These are phyloP conservation scores for Burhinus oedicnemus DNA, from an alignment of 2,113 vertebrate species.

Conservation along the genomic window DNA sequence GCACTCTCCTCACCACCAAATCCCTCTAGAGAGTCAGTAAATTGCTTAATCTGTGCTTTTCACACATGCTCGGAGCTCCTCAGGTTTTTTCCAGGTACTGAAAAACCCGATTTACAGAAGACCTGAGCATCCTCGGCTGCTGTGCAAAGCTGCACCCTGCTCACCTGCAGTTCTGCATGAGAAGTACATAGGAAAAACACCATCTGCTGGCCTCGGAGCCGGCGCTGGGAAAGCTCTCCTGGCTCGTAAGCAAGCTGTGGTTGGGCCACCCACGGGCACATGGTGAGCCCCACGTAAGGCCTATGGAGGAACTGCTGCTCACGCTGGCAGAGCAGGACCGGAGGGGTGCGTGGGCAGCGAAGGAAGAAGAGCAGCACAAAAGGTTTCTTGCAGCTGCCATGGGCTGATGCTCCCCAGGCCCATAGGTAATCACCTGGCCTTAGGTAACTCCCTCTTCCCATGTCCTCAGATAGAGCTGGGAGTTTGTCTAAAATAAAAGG, in stretches of 20 bases:
- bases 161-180: neutral
- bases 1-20: neutral
- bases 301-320: neutral
- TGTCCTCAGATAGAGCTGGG: neutral
- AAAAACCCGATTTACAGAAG: neutral
- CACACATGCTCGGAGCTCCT: neutral
- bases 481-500: neutral
- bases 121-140: neutral
- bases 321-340: neutral
- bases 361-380: neutral
- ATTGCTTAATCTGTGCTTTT: neutral
- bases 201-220: neutral
- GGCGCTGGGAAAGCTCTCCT: neutral
- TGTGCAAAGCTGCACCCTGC: neutral
- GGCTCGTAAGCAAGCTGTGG: neutral
- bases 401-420: neutral
- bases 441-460: neutral
- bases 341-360: fast-evolving
- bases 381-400: neutral
- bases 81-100: neutral
- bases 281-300: neutral
- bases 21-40: neutral
- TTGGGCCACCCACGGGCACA: fast-evolving
- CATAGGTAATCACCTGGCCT: fast-evolving
- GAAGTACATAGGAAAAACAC: neutral